Evolutionary conservation across 2,113 vertebrate genomes (phyloP).

Genomic region (Cercopithecus mona): DNA sequence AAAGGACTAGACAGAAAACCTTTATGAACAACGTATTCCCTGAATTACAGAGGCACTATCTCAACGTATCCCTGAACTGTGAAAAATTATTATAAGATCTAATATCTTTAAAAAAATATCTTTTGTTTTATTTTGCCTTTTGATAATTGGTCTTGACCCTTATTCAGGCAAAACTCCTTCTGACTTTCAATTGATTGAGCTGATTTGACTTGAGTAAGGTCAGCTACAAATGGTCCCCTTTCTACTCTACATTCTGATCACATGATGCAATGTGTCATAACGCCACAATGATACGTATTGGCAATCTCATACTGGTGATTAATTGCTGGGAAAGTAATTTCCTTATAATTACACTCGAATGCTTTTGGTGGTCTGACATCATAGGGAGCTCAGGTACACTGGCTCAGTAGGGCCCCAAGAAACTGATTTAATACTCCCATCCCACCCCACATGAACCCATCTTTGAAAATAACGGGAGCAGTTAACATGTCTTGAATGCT

Average conservation of each 20-base stretch:
- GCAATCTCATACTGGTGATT: constrained; percentile 72
- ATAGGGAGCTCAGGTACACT: background rate
- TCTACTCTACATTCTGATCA: constrained; percentile 55
- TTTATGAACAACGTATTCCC: background rate
- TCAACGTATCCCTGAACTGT: background rate
- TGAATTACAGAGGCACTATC: background rate
- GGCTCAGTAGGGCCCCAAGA: background rate
- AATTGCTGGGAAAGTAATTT: constrained; percentile 73
- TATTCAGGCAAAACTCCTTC: constrained; percentile 49
- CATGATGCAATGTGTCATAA: constrained; percentile 59
- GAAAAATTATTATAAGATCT: constrained; percentile 16
- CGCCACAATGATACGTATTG: constrained; percentile 67
- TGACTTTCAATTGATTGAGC: constrained; percentile 60
- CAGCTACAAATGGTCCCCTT: constrained; percentile 37
- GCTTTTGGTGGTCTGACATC: constrained; percentile 54
- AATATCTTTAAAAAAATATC: constrained; percentile 1
- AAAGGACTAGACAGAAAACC: background rate
- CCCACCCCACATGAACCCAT: background rate
- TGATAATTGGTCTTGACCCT: constrained; percentile 55
- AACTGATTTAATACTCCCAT: constrained; percentile 1
- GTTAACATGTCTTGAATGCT: background rate
- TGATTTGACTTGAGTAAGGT: constrained; percentile 71
- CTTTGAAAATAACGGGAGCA: background rate
- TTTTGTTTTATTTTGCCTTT: constrained; percentile 44
- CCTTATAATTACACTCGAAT: constrained; percentile 53